Percentiles rank a stretch among this genome's conserved stretches.
Evolutionary conservation across 2,888 invertebrate genomes (phyloP).

Genomic region (Mimachlamys varia): DNA sequence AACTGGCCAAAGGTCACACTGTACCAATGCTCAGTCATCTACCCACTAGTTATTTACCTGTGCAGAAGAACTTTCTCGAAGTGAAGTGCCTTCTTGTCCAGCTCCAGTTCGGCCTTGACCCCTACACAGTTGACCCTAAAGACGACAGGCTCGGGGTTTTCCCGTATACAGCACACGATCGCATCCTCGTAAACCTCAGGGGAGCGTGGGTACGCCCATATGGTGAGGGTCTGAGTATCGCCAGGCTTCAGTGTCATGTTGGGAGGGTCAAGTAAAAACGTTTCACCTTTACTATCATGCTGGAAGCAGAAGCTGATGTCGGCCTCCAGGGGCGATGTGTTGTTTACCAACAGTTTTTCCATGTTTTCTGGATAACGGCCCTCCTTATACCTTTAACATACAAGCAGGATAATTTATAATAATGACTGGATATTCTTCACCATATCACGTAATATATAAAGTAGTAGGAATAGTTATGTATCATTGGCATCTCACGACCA

Average conservation of each 20-base stretch:
- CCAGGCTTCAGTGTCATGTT: slow-evolving; percentile 79
- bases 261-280: slow-evolving; percentile 80
- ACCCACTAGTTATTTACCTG: slow-evolving; percentile 69
- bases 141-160: slow-evolving; percentile 81
- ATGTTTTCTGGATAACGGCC: slow-evolving; percentile 80
- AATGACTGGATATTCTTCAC: not conserved
- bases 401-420: not conserved
- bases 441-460: no score
- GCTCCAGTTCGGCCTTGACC: slow-evolving; percentile 79
- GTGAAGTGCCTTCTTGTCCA: slow-evolving; percentile 80
- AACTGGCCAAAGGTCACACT: no score
- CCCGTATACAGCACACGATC: slow-evolving; percentile 80
- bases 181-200: slow-evolving; percentile 79
- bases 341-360: slow-evolving; percentile 78
- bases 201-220: slow-evolving; percentile 81
- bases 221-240: slow-evolving; percentile 77
- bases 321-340: slow-evolving; percentile 80
- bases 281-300: slow-evolving; percentile 79
- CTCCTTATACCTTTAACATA: slow-evolving; percentile 63
- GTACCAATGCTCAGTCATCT: no score
- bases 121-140: slow-evolving; percentile 80
- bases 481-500: no score
- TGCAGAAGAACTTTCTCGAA: slow-evolving; percentile 81
- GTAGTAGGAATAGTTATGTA: no score
- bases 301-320: slow-evolving; percentile 81